phyloP scores from a whole-genome alignment of 2,113 vertebrate genomes.

The Prinia subflava region DNA sequence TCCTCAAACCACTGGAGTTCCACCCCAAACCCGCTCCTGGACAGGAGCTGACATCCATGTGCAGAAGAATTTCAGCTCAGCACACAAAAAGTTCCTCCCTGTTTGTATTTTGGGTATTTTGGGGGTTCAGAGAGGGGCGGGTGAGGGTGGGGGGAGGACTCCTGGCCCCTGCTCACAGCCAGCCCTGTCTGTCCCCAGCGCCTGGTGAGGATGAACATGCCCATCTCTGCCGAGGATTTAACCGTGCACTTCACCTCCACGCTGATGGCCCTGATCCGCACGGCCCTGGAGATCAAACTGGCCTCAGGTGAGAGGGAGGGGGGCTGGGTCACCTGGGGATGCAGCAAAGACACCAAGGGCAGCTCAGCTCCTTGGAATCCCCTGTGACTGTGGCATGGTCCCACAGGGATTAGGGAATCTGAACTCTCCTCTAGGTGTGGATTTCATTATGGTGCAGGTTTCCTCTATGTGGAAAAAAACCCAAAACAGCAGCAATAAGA shows the following conservation, averaged over 20 bases:
- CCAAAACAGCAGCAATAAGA: not conserved
- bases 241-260: conserved; percentile 93
- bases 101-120: not conserved
- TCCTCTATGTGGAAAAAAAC: fast-evolving
- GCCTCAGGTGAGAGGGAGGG: conserved; percentile 80
- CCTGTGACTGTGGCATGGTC: fast-evolving
- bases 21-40: not conserved
- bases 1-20: fast-evolving
- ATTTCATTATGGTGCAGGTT: not conserved
- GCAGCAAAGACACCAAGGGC: not conserved
- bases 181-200: conserved; percentile 72
- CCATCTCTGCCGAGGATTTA: conserved; percentile 86
- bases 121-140: not conserved
- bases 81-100: not conserved
- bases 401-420: not conserved
- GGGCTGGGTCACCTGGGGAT: not conserved
- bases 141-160: not conserved
- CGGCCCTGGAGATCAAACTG: conserved; percentile 90
- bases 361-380: not conserved
- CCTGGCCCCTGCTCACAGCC: not conserved
- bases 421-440: not conserved
- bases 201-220: conserved; percentile 96
- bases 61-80: not conserved
- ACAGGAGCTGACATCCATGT: fast-evolving
- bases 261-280: conserved; percentile 92